Evolutionary conservation across 2,113 vertebrate species (phyloP).

Genomic region (Anhinga rufa): DNA sequence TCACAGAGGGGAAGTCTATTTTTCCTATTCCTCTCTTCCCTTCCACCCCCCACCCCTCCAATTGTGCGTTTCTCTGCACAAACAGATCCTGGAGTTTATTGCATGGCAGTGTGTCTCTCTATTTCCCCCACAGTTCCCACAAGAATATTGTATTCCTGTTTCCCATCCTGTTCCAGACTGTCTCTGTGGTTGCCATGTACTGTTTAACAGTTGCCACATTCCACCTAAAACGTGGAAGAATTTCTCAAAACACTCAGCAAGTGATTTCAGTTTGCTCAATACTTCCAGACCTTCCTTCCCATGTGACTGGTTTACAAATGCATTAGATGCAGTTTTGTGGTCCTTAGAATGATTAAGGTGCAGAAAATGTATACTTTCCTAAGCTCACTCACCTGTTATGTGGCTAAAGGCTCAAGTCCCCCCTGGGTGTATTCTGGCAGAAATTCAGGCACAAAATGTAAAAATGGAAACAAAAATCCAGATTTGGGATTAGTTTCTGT

Average conservation of each 20-base stretch:
- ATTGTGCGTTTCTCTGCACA: neutral
- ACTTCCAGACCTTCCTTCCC: neutral
- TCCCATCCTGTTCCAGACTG: neutral
- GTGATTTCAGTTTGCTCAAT: neutral
- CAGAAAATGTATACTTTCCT: neutral
- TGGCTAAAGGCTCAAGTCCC: neutral
- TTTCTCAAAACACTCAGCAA: conserved; percentile 12
- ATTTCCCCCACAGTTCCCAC: neutral
- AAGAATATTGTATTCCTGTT: conserved; percentile 23
- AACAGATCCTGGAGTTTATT: neutral
- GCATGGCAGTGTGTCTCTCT: neutral
- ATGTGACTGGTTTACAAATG: neutral
- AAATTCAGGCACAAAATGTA: neutral
- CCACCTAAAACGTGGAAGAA: conserved; percentile 11
- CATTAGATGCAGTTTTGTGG: neutral
- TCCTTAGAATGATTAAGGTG: neutral
- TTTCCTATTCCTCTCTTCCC: neutral
- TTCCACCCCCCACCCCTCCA: neutral
- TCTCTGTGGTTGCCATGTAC: conserved; percentile 9
- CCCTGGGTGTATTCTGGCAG: neutral
- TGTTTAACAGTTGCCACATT: conserved; percentile 18
- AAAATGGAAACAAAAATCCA: neutral
- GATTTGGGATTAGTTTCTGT: neutral
- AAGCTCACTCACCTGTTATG: neutral
- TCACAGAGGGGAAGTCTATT: neutral